A percentile compares a stretch with the other conserved stretches of the same genome.
Conservation (phyloP, 2,113 vertebrate genomes). For the Sinocyclocheilus grahami region DNA sequence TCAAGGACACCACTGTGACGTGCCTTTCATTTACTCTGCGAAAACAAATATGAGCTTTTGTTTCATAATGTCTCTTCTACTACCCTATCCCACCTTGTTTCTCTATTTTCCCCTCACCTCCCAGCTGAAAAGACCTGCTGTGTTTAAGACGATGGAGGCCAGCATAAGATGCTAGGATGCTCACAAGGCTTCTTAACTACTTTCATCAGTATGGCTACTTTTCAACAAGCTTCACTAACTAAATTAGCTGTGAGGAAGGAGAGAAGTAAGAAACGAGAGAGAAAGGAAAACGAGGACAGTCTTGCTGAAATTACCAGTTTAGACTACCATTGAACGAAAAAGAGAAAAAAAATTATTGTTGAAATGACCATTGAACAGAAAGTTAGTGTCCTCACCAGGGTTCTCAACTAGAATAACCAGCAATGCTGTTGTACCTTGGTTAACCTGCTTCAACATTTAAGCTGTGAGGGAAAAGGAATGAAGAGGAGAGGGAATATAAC, state of each 20-base stretch:
- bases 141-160: neutral
- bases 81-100: neutral
- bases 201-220: neutral
- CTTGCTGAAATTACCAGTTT: neutral
- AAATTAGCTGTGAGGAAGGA: neutral
- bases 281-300: neutral
- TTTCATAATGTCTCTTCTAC: neutral
- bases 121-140: neutral
- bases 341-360: too few relatives aligned
- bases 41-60: constrained; percentile 33
- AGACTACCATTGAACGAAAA: neutral
- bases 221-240: neutral
- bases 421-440: too few relatives aligned
- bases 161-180: neutral
- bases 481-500: too few relatives aligned
- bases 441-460: too few relatives aligned
- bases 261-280: neutral
- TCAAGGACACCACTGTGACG: constrained; percentile 23
- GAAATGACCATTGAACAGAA: too few relatives aligned
- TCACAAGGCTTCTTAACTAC: neutral
- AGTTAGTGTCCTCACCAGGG: too few relatives aligned
- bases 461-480: too few relatives aligned
- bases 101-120: neutral
- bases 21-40: constrained; percentile 2
- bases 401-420: too few relatives aligned